These are phyloP conservation scores for Lydus trimaculatus DNA, from an alignment of 2,888 invertebrate species.

Conservation along the genomic window DNA sequence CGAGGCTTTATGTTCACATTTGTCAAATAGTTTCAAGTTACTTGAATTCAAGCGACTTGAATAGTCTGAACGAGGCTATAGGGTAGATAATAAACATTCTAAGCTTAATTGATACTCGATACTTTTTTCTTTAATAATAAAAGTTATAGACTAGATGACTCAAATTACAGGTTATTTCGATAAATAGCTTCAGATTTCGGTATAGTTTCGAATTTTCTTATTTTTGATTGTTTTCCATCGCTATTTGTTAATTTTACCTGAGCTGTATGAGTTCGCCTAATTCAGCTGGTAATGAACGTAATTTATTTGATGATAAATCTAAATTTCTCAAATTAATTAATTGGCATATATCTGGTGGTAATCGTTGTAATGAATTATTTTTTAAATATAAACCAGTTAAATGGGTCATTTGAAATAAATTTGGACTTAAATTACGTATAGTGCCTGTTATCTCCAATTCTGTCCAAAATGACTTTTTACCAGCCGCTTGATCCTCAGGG, in stretches of 20 bases:
- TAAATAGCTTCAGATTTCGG: too few relatives aligned
- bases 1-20: slow-evolving; percentile 4
- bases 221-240: too few relatives aligned
- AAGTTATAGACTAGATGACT: too few relatives aligned
- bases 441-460: slow-evolving; percentile 82
- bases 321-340: slow-evolving; percentile 85
- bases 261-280: slow-evolving; percentile 96
- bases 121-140: too few relatives aligned
- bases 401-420: slow-evolving; percentile 90
- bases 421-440: slow-evolving; percentile 92
- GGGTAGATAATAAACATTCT: too few relatives aligned
- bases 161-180: too few relatives aligned
- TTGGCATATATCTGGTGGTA: slow-evolving; percentile 90
- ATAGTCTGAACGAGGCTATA: too few relatives aligned
- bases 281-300: slow-evolving; percentile 93
- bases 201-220: too few relatives aligned
- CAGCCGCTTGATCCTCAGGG: slow-evolving; percentile 89
- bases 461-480: slow-evolving; percentile 92
- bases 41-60: too few relatives aligned
- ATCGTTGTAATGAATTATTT: slow-evolving; percentile 90
- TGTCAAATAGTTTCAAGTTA: too few relatives aligned
- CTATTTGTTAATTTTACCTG: slow-evolving; percentile 65
- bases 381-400: slow-evolving; percentile 95
- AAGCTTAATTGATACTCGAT: too few relatives aligned
- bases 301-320: slow-evolving; percentile 94